These are phyloP conservation scores for Eudyptes chrysolophus DNA, from an alignment of 2,113 vertebrate genomes.

Conservation along the genomic window DNA sequence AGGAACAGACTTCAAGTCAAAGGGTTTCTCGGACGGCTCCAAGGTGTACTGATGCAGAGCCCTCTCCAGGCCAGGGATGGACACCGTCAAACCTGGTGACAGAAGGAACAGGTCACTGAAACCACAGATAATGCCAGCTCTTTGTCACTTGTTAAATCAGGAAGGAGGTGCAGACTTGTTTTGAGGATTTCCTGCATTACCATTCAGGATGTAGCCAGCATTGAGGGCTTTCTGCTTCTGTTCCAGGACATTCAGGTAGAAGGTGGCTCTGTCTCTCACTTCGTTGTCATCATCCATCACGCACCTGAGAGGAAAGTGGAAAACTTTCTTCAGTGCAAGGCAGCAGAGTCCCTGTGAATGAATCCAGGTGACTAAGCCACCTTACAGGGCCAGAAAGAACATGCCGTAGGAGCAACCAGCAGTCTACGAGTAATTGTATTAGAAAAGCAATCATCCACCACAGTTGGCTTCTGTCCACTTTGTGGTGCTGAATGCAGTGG, in stretches of 20 bases:
- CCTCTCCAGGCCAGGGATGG: constrained; percentile 81
- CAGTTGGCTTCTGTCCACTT: background rate
- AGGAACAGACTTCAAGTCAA: constrained; percentile 84
- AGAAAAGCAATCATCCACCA: background rate
- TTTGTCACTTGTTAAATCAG: background rate
- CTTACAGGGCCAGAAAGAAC: background rate
- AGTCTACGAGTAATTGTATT: background rate
- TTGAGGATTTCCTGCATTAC: constrained; percentile 40
- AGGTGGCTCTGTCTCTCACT: constrained; percentile 82
- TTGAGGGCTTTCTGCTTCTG: constrained; percentile 83
- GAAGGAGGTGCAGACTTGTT: background rate
- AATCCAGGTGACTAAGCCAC: background rate
- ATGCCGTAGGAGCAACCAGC: background rate
- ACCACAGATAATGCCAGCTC: background rate
- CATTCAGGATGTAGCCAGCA: constrained; percentile 82
- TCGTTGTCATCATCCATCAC: constrained; percentile 86
- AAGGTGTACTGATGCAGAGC: constrained; percentile 83
- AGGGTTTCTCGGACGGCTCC: constrained; percentile 82
- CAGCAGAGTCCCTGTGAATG: background rate
- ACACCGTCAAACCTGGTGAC: constrained; percentile 75
- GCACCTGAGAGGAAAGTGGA: constrained; percentile 66
- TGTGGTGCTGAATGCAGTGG: background rate
- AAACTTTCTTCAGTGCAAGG: background rate
- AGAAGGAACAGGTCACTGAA: background rate
- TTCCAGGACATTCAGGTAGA: constrained; percentile 80